These are phyloP conservation scores for Troides oblongomaculatus DNA, from an alignment of 2,888 invertebrate species.

Conservation along the genomic window DNA sequence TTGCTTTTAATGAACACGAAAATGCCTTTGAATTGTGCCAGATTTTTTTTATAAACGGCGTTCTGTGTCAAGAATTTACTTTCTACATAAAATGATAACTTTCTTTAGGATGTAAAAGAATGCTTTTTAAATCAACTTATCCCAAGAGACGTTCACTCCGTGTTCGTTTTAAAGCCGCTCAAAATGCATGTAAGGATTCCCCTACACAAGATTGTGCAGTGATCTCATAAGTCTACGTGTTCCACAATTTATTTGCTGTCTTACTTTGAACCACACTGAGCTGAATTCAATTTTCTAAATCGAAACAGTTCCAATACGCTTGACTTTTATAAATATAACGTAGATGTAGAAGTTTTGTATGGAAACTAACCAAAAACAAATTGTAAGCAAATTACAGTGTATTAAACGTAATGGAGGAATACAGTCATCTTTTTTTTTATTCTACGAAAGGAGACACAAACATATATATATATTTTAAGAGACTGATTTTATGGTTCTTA, in stretches of 20 bases:
- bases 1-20: not conserved
- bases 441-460: no score
- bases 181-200: slow-evolving; percentile 30
- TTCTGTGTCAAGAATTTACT: not conserved
- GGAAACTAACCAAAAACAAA: not conserved
- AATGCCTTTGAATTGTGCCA: not conserved
- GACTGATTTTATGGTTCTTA: no score
- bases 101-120: slow-evolving; percentile 17
- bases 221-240: slow-evolving; percentile 30
- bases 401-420: not conserved
- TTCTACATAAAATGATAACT: slow-evolving; percentile 3
- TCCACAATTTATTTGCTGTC: slow-evolving; percentile 28
- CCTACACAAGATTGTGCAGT: slow-evolving; percentile 28
- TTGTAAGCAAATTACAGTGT: not conserved
- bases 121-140: slow-evolving; percentile 28
- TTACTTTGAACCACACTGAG: slow-evolving; percentile 22
- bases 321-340: not conserved
- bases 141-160: slow-evolving; percentile 23
- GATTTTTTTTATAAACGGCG: not conserved
- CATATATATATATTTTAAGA: no score
- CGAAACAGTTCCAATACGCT: slow-evolving; percentile 13
- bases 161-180: slow-evolving; percentile 25
- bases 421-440: no score
- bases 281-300: slow-evolving; percentile 23
- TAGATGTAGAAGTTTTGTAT: not conserved